These are phyloP conservation scores for Drepana arcuata DNA, from an alignment of 1,140 invertebrate genomes.

Conservation along the genomic window DNA sequence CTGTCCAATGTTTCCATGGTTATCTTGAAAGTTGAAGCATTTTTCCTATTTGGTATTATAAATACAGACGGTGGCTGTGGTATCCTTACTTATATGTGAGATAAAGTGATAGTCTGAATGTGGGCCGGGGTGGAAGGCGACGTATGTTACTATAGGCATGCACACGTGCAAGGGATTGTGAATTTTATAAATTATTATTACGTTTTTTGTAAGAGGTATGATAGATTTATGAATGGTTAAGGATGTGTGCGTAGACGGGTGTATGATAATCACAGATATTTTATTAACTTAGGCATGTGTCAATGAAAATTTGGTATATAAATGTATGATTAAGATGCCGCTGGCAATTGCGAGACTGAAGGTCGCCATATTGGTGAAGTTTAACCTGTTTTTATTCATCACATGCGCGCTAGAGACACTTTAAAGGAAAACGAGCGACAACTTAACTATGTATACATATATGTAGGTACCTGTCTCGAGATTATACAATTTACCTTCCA, in stretches of 20 bases:
- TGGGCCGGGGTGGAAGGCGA: constrained; percentile 44
- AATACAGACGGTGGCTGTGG: constrained; percentile 71
- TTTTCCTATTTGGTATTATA: constrained; percentile 71
- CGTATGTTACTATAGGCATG: constrained; percentile 69
- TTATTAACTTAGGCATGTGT: constrained; percentile 57
- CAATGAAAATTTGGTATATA: constrained; percentile 44
- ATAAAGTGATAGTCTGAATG: constrained; percentile 48
- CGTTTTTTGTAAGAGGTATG: constrained; percentile 58
- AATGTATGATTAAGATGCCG: constrained; percentile 50
- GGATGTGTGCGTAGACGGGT: constrained; percentile 30
- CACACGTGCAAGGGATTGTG: constrained; percentile 69
- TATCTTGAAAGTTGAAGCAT: constrained; percentile 58
- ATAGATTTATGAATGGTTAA: constrained; percentile 38
- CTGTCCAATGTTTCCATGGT: constrained; percentile 58
- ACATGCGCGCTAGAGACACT: constrained; percentile 10
- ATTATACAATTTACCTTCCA: no score
- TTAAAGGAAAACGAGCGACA: no score
- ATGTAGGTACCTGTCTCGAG: no score
- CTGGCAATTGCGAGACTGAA: constrained; percentile 41
- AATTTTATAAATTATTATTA: constrained; percentile 67
- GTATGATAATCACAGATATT: constrained; percentile 50
- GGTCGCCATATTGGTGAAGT: constrained; percentile 68
- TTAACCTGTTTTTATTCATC: constrained; percentile 48
- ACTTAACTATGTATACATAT: no score
- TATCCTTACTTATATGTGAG: constrained; percentile 68